Evolutionary conservation across 2,888 invertebrate genomes (phyloP).

Genomic region (Rhagonycha fulva): DNA sequence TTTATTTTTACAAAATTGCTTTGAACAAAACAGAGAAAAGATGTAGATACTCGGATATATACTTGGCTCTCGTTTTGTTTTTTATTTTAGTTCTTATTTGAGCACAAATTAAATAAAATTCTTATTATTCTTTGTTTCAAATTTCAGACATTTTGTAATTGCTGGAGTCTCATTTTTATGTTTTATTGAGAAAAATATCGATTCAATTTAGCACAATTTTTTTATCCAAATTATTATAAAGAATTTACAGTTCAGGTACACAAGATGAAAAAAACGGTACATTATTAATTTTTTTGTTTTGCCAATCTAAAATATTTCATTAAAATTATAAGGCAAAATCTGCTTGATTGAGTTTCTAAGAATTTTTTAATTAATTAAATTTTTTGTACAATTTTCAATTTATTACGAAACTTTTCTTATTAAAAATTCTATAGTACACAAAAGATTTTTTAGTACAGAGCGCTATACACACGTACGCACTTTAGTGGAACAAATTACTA

Average conservation of each 20-base stretch:
- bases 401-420: no score
- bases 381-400: not conserved
- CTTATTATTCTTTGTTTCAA: not conserved
- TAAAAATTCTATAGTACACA: no score
- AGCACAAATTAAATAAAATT: not conserved
- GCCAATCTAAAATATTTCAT: no score
- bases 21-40: not conserved
- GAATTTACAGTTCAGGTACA: not conserved
- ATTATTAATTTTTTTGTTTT: no score
- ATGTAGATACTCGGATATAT: not conserved
- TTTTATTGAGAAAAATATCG: not conserved
- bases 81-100: not conserved
- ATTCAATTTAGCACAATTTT: not conserved
- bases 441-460: no score
- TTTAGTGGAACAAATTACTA: no score
- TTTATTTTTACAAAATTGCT: not conserved
- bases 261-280: not conserved
- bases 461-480: no score
- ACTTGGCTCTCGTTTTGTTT: not conserved
- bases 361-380: not conserved
- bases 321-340: not conserved
- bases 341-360: not conserved
- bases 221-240: not conserved
- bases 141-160: not conserved
- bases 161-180: not conserved